Conservation (phyloP, 2,888 invertebrate genomes). For the Adineta ricciae region DNA sequence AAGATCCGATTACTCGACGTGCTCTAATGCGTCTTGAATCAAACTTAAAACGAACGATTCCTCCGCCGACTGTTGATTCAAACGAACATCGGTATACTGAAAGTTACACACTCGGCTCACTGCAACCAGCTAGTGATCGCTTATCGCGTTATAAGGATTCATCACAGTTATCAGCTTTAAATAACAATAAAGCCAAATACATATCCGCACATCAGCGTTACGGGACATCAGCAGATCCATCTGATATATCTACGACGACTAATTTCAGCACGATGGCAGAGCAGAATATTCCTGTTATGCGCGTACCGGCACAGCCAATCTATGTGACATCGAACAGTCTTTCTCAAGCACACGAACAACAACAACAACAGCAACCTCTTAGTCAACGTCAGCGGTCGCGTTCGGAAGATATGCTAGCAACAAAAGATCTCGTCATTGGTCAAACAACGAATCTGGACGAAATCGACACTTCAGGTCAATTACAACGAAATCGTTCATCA, state of each 20-base stretch:
- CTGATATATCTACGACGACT: neutral
- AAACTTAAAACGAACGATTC: neutral
- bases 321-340: neutral
- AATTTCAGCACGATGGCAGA: neutral
- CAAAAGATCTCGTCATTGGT: neutral
- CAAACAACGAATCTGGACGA: slow-evolving; percentile 6
- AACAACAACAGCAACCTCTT: neutral
- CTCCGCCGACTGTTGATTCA: neutral
- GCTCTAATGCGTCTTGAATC: slow-evolving; percentile 19
- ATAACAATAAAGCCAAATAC: neutral
- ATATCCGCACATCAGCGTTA: slow-evolving; percentile 2
- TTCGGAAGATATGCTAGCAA: neutral
- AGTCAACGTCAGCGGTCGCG: neutral
- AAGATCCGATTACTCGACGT: slow-evolving; percentile 6
- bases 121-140: neutral
- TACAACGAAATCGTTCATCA: slow-evolving; percentile 10
- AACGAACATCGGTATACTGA: neutral
- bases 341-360: neutral
- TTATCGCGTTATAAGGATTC: neutral
- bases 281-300: neutral
- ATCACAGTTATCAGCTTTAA: neutral
- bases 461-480: neutral
- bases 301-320: neutral
- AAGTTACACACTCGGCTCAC: neutral
- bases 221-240: neutral